Conservation (phyloP, 2,888 invertebrate species). For the Philaethria dido region DNA sequence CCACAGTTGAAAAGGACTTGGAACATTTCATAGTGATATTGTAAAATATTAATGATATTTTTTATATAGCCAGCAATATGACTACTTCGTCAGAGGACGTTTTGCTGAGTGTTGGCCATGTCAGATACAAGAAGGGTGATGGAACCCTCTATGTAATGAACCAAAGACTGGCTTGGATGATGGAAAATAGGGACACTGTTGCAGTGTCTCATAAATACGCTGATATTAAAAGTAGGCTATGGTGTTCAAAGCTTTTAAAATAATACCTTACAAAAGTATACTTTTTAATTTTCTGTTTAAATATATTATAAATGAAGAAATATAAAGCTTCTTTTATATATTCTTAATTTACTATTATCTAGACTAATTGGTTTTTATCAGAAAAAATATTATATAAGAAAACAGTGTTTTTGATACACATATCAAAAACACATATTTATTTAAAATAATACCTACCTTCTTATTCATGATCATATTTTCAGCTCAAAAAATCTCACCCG, state of each 20-base stretch:
- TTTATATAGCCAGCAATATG: slow-evolving; percentile 73
- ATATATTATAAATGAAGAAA: not conserved
- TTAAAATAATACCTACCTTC: not conserved
- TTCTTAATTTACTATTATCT: no score
- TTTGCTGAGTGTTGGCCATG: slow-evolving; percentile 94
- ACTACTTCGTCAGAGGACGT: slow-evolving; percentile 97
- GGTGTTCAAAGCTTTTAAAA: not conserved
- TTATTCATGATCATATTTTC: slow-evolving; percentile 38
- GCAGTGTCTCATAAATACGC: slow-evolving; percentile 96
- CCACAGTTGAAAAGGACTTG: slow-evolving; percentile 22
- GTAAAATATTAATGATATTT: slow-evolving; percentile 34
- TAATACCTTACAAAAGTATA: not conserved
- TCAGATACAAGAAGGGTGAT: slow-evolving; percentile 97
- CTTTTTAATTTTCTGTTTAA: not conserved
- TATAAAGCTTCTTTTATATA: not conserved
- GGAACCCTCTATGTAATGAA: slow-evolving; percentile 98
- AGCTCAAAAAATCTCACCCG: slow-evolving; percentile 99
- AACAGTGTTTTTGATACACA: no score
- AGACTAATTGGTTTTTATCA: no score
- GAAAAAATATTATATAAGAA: no score
- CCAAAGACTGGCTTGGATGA: slow-evolving; percentile 97
- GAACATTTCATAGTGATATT: slow-evolving; percentile 20
- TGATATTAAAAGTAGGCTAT: slow-evolving; percentile 94
- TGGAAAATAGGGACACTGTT: slow-evolving; percentile 95
- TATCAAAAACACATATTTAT: no score